Conservation (phyloP, 1,140 invertebrate species). For the Dendroctonus valens region DNA sequence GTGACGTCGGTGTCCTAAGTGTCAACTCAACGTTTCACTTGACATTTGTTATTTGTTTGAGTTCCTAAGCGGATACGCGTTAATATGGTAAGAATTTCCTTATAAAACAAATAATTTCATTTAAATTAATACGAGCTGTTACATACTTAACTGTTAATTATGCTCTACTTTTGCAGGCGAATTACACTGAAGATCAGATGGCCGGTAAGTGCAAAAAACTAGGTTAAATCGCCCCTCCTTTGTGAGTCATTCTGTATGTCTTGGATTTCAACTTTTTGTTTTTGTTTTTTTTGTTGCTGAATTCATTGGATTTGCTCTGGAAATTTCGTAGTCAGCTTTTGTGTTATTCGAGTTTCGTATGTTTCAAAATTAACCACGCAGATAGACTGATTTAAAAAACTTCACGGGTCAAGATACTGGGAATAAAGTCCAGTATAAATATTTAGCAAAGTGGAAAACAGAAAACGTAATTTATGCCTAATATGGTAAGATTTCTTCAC, state of each 20-base stretch:
- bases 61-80: not conserved
- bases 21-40: no score
- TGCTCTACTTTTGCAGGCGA: conserved; percentile 65
- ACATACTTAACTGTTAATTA: not conserved
- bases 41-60: no score
- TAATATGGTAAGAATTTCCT: conserved; percentile 26
- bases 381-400: no score
- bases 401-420: conserved; percentile 12
- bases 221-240: conserved; percentile 51
- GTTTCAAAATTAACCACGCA: no score
- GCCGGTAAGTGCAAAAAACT: conserved; percentile 70
- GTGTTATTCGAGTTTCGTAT: no score
- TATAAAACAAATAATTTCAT: conserved; percentile 11
- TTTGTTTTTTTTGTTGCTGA: no score
- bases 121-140: conserved; percentile 18
- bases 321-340: no score
- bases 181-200: conserved; percentile 86
- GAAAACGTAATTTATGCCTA: conserved; percentile 42
- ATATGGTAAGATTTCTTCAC: conserved; percentile 46
- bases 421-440: conserved; percentile 30
- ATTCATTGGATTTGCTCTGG: no score
- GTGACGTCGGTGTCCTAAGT: no score
- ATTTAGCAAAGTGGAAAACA: conserved; percentile 40
- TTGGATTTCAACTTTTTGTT: no score
- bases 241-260: conserved; percentile 10